Conservation (phyloP, 2,888 invertebrate species). For the Oxycera nigricornis region DNA sequence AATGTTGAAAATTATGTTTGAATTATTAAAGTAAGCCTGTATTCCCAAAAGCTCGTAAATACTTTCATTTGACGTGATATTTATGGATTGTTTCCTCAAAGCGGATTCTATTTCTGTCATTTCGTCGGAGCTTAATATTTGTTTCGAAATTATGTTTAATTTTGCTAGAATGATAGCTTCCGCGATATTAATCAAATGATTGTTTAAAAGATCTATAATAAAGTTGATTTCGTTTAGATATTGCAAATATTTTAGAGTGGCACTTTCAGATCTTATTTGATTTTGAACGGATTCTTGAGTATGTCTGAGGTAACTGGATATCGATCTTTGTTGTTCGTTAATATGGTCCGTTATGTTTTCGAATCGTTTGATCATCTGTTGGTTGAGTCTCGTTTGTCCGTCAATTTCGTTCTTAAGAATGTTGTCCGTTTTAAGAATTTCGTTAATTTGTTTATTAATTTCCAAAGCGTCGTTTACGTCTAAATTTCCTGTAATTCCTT, state of each 20-base stretch:
- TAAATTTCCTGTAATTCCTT: constrained; percentile 11
- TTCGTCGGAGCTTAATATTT: constrained; percentile 1
- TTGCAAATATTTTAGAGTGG: constrained; percentile 14
- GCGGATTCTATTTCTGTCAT: background rate
- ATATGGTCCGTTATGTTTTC: constrained; percentile 30
- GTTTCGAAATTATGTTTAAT: background rate
- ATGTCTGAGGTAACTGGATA: too few relatives aligned
- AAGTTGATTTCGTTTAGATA: constrained; percentile 18
- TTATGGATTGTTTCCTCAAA: background rate
- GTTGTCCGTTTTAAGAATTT: background rate
- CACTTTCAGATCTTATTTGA: too few relatives aligned
- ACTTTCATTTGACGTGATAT: background rate
- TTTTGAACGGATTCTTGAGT: too few relatives aligned
- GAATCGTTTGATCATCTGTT: constrained; percentile 30
- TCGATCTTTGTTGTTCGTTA: constrained; percentile 10
- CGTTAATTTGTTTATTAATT: constrained; percentile 6
- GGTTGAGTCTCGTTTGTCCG: constrained; percentile 13
- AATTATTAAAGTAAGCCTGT: background rate
- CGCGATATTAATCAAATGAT: background rate
- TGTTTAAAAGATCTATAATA: background rate
- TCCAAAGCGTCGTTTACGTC: constrained; percentile 25
- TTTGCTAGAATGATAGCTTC: background rate
- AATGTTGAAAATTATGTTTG: constrained; percentile 4
- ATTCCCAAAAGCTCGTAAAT: background rate
- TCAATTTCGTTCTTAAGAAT: background rate